phyloP scores from a whole-genome alignment of 2,888 invertebrate genomes.

The Brassicogethes aeneus region DNA sequence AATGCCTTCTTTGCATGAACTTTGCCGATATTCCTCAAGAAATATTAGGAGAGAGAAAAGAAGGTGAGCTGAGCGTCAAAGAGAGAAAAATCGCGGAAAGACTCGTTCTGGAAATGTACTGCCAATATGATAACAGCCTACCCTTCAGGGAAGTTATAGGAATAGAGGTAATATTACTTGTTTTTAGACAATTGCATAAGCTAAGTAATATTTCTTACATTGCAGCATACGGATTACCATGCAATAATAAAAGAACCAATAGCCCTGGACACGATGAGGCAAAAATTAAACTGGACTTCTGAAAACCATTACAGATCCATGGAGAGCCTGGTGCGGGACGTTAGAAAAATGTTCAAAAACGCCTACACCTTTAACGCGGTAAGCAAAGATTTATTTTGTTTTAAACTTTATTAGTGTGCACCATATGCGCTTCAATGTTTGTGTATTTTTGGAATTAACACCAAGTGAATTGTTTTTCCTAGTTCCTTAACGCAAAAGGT shows the following conservation, averaged over 20 bases:
- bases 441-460: background rate
- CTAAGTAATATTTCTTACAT: constrained; percentile 2
- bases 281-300: constrained; percentile 66
- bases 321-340: constrained; percentile 69
- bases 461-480: background rate
- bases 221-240: constrained; percentile 57
- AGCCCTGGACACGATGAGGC: constrained; percentile 75
- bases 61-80: constrained; percentile 46
- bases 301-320: constrained; percentile 66
- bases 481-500: background rate
- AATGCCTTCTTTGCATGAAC: constrained; percentile 82
- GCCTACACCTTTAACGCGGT: constrained; percentile 80
- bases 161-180: constrained; percentile 48
- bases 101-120: constrained; percentile 81
- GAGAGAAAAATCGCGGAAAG: constrained; percentile 70
- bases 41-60: constrained; percentile 41
- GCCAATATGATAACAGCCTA: constrained; percentile 82
- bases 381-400: constrained; percentile 33
- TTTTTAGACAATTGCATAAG: background rate
- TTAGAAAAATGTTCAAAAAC: constrained; percentile 79
- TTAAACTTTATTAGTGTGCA: background rate
- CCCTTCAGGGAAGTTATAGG: constrained; percentile 82
- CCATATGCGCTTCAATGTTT: background rate
- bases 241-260: constrained; percentile 69
- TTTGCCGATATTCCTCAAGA: constrained; percentile 56